These are phyloP conservation scores for Eupithecia subfuscata DNA, from an alignment of 2,888 invertebrate species.

Conservation along the genomic window DNA sequence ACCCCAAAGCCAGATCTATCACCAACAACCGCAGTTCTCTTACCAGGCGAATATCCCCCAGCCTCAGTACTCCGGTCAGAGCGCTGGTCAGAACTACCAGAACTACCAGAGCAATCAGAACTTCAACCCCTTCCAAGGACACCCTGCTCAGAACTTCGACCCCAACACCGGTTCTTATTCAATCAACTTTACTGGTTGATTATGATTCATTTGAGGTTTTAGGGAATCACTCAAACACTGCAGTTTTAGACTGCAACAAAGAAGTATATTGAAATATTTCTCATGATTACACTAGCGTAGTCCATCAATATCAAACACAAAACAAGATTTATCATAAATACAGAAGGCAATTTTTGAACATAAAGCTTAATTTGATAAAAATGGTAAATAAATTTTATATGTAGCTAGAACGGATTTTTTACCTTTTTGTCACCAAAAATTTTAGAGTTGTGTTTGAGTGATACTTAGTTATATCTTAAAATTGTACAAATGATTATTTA, in stretches of 20 bases:
- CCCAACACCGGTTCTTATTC: slow-evolving; percentile 90
- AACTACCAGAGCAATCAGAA: slow-evolving; percentile 60
- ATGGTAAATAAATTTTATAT: no score
- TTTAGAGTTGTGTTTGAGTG: slow-evolving; percentile 12
- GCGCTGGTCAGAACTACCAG: slow-evolving; percentile 48
- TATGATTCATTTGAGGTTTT: slow-evolving; percentile 29
- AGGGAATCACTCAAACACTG: slow-evolving; percentile 16
- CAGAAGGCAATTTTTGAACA: no score
- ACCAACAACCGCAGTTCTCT: slow-evolving; percentile 48
- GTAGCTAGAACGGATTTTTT: background rate
- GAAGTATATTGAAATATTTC: background rate
- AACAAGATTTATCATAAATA: background rate
- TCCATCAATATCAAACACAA: background rate
- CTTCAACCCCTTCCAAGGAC: slow-evolving; percentile 84
- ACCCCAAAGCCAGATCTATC: slow-evolving; percentile 51
- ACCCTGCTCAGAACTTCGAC: slow-evolving; percentile 90
- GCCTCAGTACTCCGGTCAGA: slow-evolving; percentile 40
- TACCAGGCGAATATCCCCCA: slow-evolving; percentile 60
- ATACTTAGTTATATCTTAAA: slow-evolving; percentile 19
- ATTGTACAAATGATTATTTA: slow-evolving; percentile 36
- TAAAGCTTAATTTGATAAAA: no score
- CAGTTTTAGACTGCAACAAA: background rate
- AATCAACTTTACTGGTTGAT: slow-evolving; percentile 87
- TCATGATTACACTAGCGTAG: background rate
- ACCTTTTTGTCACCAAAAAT: background rate